phyloP scores from a whole-genome alignment of 2,888 invertebrate species.

The Andrena haemorrhoa region DNA sequence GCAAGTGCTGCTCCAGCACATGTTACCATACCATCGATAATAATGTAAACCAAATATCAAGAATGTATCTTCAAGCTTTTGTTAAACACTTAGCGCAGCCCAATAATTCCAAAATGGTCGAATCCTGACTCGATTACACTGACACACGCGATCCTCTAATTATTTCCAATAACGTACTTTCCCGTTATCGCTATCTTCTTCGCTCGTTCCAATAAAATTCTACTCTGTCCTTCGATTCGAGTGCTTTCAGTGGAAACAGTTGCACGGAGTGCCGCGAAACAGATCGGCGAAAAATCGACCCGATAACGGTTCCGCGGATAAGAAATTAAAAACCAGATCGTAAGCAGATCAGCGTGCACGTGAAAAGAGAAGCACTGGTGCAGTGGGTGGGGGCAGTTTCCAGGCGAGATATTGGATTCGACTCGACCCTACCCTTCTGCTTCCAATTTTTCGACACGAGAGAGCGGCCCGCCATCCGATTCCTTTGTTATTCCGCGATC shows the following conservation, averaged over 20 bases:
- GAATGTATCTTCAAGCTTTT: no score
- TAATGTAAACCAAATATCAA: no score
- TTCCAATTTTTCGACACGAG: constrained; percentile 42
- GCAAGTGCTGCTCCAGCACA: no score
- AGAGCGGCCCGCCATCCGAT: constrained; percentile 47
- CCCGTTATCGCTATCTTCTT: no score
- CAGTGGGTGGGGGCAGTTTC: constrained; percentile 15
- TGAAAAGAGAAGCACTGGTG: constrained; percentile 1
- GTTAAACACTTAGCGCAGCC: no score
- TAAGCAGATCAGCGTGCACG: constrained; percentile 32
- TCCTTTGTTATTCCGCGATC: constrained; percentile 63
- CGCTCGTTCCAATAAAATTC: no score
- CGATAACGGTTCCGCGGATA: constrained; percentile 14
- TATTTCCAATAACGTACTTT: no score
- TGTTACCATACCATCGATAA: no score
- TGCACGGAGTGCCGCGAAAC: background rate
- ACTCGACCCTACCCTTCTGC: background rate
- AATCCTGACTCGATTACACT: no score
- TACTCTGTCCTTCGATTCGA: background rate
- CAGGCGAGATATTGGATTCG: constrained; percentile 54
- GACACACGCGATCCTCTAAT: no score
- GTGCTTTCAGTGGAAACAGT: background rate
- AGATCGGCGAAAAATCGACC: constrained; percentile 18
- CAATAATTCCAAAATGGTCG: no score
- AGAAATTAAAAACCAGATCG: constrained; percentile 36